Percentiles rank a stretch among this genome's conserved stretches.
Evolutionary conservation across 2,888 invertebrate species (phyloP).

Genomic region (Minunthozetes semirufus): DNA sequence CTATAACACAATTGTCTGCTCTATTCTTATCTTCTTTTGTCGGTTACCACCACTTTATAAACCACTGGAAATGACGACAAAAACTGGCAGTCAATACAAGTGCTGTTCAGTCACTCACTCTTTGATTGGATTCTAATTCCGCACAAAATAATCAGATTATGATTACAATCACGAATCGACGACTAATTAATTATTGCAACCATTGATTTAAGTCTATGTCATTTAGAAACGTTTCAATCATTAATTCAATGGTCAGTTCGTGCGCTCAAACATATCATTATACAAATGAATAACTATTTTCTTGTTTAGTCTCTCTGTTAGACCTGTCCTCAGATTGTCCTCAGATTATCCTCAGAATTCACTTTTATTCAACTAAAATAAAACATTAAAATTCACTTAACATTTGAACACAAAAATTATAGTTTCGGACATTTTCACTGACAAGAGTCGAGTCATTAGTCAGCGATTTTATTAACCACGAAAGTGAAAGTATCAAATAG

Average conservation of each 20-base stretch:
- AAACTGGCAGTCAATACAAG: neutral
- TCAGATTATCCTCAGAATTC: too few species aligned
- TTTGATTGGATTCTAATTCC: neutral
- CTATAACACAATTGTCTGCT: neutral
- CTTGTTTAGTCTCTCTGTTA: neutral
- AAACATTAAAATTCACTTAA: too few species aligned
- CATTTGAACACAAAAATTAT: too few species aligned
- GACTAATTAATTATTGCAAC: neutral
- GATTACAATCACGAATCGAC: neutral
- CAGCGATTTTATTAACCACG: too few species aligned
- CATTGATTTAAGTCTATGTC: neutral
- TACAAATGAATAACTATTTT: neutral
- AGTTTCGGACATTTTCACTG: too few species aligned
- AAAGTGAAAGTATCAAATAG: too few species aligned
- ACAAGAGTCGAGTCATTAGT: too few species aligned
- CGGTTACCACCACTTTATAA: constrained; percentile 1
- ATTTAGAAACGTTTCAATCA: neutral
- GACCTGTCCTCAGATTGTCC: too few species aligned
- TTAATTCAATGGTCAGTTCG: neutral
- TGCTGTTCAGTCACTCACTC: neutral
- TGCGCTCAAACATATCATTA: neutral
- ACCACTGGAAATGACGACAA: neutral
- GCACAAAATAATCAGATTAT: neutral
- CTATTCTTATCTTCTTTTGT: neutral
- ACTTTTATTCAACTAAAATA: too few species aligned